Evolutionary conservation across 2,888 invertebrate species (phyloP).

Genomic region (Mallateleia sp.): DNA sequence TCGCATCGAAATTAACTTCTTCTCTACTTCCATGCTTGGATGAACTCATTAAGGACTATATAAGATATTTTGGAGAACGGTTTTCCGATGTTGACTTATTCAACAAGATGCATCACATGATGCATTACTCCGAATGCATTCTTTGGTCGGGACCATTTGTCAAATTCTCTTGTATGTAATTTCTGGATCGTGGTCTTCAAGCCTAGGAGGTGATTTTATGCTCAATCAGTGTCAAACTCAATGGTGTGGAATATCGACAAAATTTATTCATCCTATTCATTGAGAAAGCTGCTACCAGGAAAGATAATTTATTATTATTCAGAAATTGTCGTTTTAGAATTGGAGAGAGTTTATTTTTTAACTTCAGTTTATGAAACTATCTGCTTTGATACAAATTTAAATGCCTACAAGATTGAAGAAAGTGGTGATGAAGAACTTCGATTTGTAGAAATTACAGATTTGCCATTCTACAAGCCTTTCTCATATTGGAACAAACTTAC

Average conservation of each 20-base stretch:
- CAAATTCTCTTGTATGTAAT: conserved; percentile 59
- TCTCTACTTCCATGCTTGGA: conserved; percentile 53
- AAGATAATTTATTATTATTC: conserved; percentile 67
- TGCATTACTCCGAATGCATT: conserved; percentile 68
- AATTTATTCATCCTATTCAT: conserved; percentile 65
- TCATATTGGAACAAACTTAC: conserved; percentile 60
- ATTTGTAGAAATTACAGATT: conserved; percentile 38
- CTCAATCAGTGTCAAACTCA: conserved; percentile 42
- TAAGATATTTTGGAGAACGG: conserved; percentile 52
- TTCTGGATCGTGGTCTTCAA: conserved; percentile 35
- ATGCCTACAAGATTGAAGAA: conserved; percentile 61
- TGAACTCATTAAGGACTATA: conserved; percentile 63
- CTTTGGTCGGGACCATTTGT: conserved; percentile 69
- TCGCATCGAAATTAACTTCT: conserved; percentile 71
- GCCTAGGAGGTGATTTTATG: conserved; percentile 46
- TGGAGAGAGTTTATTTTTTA: conserved; percentile 48
- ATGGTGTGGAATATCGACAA: conserved; percentile 65
- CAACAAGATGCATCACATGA: conserved; percentile 77
- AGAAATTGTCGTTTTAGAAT: conserved; percentile 63
- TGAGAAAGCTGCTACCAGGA: conserved; percentile 37
- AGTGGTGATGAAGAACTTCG: conserved; percentile 31
- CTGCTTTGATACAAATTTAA: conserved; percentile 61
- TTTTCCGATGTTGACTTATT: conserved; percentile 69
- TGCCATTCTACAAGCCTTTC: conserved; percentile 56
- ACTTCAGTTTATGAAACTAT: conserved; percentile 51